Percentiles rank a stretch among this genome's conserved stretches.
Conservation (phyloP, 2,113 vertebrate species). For the Phalacrocorax pelagicus region DNA sequence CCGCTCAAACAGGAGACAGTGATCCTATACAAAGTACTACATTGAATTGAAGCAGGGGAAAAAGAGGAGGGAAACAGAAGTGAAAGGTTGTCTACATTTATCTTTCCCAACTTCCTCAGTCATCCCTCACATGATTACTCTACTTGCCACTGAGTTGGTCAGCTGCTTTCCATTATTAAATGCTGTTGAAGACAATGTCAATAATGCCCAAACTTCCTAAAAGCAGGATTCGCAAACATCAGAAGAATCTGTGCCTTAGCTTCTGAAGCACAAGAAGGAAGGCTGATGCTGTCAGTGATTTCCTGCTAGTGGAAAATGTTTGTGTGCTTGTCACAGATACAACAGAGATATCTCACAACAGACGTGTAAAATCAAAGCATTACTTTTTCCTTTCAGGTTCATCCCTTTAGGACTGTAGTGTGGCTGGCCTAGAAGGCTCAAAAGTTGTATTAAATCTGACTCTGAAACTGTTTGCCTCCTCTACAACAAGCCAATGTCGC, state of each 20-base stretch:
- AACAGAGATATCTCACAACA: neutral
- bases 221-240: neutral
- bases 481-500: neutral
- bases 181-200: neutral
- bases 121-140: neutral
- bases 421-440: neutral
- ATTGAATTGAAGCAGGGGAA: neutral
- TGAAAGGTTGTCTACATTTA: neutral
- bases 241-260: neutral
- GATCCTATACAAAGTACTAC: neutral
- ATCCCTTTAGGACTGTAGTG: neutral
- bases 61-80: neutral
- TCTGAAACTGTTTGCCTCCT: neutral
- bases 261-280: neutral
- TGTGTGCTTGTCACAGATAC: neutral
- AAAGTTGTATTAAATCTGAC: neutral
- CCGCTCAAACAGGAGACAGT: neutral
- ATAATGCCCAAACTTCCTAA: neutral
- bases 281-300: neutral
- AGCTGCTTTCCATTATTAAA: neutral
- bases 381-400: neutral
- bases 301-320: neutral
- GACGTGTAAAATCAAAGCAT: neutral
- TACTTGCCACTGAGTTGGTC: neutral
- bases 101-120: neutral